Percentiles rank a stretch among this genome's conserved stretches.
These are phyloP conservation scores for Hyla sarda DNA, from an alignment of 2,113 vertebrate genomes.

Conservation along the genomic window DNA sequence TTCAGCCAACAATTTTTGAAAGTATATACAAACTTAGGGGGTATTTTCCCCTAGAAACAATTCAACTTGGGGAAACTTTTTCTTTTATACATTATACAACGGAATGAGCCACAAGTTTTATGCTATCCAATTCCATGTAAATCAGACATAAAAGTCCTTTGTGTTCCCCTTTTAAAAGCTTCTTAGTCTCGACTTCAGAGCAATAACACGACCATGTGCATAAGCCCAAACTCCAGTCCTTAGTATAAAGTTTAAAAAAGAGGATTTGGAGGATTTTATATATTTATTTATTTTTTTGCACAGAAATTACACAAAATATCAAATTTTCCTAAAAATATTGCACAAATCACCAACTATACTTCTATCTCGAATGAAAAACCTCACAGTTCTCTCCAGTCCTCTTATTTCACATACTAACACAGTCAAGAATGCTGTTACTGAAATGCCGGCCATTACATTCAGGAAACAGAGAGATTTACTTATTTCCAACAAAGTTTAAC, in stretches of 20 bases:
- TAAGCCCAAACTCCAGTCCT: not conserved
- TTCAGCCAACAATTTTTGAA: not conserved
- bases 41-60: too few relatives aligned
- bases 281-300: not conserved
- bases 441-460: conserved; percentile 68
- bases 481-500: conserved; percentile 63
- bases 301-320: not conserved
- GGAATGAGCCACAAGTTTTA: not conserved
- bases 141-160: not conserved
- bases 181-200: not conserved
- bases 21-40: too few relatives aligned
- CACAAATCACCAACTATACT: not conserved
- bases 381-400: conserved; percentile 14
- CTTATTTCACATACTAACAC: conserved; percentile 26
- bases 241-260: not conserved
- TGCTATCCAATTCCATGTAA: not conserved
- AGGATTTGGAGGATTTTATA: too few relatives aligned
- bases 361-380: not conserved
- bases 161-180: not conserved
- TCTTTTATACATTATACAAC: too few relatives aligned
- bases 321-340: not conserved
- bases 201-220: not conserved
- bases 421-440: conserved; percentile 64
- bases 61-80: too few relatives aligned
- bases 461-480: conserved; percentile 68